Percentiles rank a stretch among this genome's conserved stretches.
These are phyloP conservation scores for Xyrauchen texanus DNA, from an alignment of 2,113 vertebrate genomes.

Conservation along the genomic window DNA sequence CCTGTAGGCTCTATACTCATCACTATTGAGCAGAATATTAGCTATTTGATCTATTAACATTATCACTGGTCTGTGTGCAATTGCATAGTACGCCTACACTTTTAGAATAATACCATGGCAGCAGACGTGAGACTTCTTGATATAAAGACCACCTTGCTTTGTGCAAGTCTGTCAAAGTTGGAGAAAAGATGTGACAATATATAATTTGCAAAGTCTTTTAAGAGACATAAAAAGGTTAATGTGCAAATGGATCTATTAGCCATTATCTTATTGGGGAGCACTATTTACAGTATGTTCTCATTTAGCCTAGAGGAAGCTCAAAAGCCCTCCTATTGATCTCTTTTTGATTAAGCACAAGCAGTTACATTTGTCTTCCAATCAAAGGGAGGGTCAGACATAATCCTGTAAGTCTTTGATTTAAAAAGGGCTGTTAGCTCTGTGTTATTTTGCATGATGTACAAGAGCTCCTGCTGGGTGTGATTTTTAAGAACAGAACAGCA, in stretches of 20 bases:
- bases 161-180: slow-evolving; percentile 18
- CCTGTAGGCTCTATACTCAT: too few species aligned
- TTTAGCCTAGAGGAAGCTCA: slow-evolving; percentile 17
- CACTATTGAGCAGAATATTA: too few species aligned
- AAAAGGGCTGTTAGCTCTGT: slow-evolving; percentile 33
- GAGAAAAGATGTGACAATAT: neutral
- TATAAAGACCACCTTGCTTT: slow-evolving; percentile 22
- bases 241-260: slow-evolving; percentile 18
- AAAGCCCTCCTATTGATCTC: slow-evolving; percentile 66
- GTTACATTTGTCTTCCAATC: slow-evolving; percentile 66
- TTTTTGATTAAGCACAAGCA: slow-evolving; percentile 71
- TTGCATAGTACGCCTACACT: too few species aligned
- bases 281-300: slow-evolving; percentile 22
- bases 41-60: too few species aligned
- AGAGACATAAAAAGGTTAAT: slow-evolving; percentile 33
- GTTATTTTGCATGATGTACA: slow-evolving; percentile 17
- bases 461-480: neutral
- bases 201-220: slow-evolving; percentile 11
- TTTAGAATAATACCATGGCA: neutral
- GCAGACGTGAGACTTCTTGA: slow-evolving; percentile 12
- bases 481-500: neutral
- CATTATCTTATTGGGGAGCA: slow-evolving; percentile 22
- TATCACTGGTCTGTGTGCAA: neutral
- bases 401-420: slow-evolving; percentile 54
- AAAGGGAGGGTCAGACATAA: slow-evolving; percentile 63